Evolutionary conservation across 2,888 invertebrate species (phyloP).

Genomic region (Spisula solida): DNA sequence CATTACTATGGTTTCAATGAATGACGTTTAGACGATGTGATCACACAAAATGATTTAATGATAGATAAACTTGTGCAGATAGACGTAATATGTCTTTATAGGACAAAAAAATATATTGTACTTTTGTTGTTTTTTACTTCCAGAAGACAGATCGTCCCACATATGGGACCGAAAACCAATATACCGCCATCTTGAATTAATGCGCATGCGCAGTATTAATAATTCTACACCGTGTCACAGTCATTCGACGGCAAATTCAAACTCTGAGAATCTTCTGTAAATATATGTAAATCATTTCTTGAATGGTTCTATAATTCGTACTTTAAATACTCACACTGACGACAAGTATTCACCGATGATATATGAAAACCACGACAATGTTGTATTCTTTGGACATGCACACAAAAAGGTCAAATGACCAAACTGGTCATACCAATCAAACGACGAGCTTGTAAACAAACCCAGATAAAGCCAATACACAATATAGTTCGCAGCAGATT

Average conservation of each 20-base stretch:
- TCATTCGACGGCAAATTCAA: constrained; percentile 33
- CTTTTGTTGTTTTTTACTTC: constrained; percentile 37
- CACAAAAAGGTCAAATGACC: too few relatives aligned
- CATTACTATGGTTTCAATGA: too few relatives aligned
- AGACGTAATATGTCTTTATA: too few relatives aligned
- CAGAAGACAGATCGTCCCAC: constrained; percentile 82
- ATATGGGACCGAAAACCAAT: constrained; percentile 80
- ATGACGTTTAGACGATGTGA: too few relatives aligned
- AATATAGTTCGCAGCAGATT: too few relatives aligned
- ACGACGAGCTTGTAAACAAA: neutral
- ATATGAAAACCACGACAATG: neutral
- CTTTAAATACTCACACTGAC: neutral
- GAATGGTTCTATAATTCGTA: neutral
- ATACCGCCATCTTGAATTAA: constrained; percentile 81
- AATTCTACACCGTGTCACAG: constrained; percentile 36
- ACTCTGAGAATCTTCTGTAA: constrained; percentile 42
- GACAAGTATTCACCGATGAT: neutral
- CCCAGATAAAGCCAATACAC: too few relatives aligned
- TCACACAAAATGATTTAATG: too few relatives aligned
- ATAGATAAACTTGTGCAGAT: too few relatives aligned
- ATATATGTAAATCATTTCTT: neutral
- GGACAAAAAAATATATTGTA: too few relatives aligned
- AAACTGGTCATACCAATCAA: neutral
- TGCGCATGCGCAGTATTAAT: constrained; percentile 74
- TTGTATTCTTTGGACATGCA: too few relatives aligned